Evolutionary conservation across 2,113 vertebrate genomes (phyloP), one percentile per base, ranked within the genome.

Genomic region (Sinocyclocheilus maitianheensis): DNA sequence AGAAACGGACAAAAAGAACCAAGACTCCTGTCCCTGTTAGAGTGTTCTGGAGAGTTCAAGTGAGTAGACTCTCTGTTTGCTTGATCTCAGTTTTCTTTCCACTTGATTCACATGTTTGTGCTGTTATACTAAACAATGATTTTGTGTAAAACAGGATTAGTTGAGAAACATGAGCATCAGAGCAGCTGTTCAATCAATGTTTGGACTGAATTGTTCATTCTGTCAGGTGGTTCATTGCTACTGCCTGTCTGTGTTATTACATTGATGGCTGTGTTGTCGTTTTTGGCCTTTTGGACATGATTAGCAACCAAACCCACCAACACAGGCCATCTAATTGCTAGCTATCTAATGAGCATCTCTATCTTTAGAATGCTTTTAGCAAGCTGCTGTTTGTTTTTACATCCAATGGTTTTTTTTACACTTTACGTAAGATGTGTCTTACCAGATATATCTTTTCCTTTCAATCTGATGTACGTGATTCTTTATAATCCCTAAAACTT

Each of bases 51-150:
- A 74, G 91, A 95, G 37, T 96, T 96, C 93, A 92, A 94, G 97
- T 98, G 94, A 97, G 97, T 96, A 95, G 94, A 97, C 96, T 96
- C 95, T 92, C 76, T 80, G 7, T 24, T 71, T 18, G 20, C 22
- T n/a, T 20, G 20, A 51, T 53, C 26, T 55, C 24, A 34, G 11
- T 14, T 22, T 34, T 22, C 22, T 30, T 20, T 67, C 12, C 3
- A 30, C 5, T 12, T 81, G 43, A 43, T 48, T 16, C 4, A 26
- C 13, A 43, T 3, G 4, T 1, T 5, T 65, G 4, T 37, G 18
- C 22, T 76, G 43, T 6, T 75, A 13, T 48, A 14, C 72, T 74
- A 74, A 43, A 5, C 10, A 14, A 9, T 77, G 22, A 7, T 43
- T 43, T 43, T 43, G 43, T 48, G 26, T 43, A 43, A 24, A 43